A percentile compares a stretch with the other conserved stretches of the same genome.
Conservation (phyloP, 1,140 invertebrate species). For the Cepaea nemoralis region DNA sequence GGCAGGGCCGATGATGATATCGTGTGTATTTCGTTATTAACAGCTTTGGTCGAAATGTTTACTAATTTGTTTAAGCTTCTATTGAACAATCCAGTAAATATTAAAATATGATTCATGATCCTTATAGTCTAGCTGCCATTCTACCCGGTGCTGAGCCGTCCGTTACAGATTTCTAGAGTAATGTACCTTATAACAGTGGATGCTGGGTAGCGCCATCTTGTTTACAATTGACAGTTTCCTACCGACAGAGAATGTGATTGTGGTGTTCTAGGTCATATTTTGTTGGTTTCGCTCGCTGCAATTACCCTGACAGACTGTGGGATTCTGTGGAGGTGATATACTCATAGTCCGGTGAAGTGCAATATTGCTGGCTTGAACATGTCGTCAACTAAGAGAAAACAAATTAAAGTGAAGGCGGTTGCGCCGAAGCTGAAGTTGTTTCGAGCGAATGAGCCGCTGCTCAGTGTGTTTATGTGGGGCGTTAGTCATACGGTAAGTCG, state of each 20-base stretch:
- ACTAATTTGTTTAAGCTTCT: too few species aligned
- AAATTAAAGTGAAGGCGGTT: constrained; percentile 69
- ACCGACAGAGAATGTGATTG: constrained; percentile 39
- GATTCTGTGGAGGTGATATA: not conserved
- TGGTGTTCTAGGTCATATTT: not conserved
- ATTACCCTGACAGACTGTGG: not conserved
- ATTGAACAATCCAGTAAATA: too few species aligned
- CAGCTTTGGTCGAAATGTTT: too few species aligned
- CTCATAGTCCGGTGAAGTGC: constrained; percentile 39
- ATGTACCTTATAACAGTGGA: constrained; percentile 20
- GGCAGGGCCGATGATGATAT: too few species aligned
- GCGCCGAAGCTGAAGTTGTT: constrained; percentile 96
- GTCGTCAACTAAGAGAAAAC: constrained; percentile 56
- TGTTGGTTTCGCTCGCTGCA: not conserved
- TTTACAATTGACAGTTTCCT: constrained; percentile 36
- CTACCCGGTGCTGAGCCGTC: not conserved
- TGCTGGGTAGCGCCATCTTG: constrained; percentile 39
- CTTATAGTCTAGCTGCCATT: too few species aligned
- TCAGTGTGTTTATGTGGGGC: constrained; percentile 99
- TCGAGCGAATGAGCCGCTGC: constrained; percentile 96
- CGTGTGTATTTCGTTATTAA: too few species aligned
- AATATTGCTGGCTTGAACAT: constrained; percentile 42
- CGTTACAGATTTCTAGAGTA: not conserved
- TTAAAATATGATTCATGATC: too few species aligned
- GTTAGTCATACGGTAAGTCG: constrained; percentile 95